Evolutionary conservation across 2,888 invertebrate species (phyloP).

Genomic region (Thysanoteuthis rhombus): DNA sequence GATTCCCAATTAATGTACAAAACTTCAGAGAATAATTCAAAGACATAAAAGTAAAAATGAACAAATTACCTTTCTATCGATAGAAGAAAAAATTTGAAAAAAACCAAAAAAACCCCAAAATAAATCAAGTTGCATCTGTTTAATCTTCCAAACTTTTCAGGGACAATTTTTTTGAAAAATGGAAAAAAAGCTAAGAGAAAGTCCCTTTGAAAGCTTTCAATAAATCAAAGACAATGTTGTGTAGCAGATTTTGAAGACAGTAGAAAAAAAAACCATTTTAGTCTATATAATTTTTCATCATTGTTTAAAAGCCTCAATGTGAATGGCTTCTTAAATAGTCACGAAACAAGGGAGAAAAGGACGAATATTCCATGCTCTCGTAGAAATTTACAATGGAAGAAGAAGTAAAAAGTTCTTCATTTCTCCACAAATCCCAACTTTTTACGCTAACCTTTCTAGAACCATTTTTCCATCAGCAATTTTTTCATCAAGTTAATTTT

Average conservation of each 20-base stretch:
- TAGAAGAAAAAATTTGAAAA: neutral
- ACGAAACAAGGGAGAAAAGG: neutral
- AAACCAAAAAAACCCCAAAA: no score
- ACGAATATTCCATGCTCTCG: neutral
- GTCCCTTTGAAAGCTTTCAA: neutral
- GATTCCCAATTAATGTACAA: no score
- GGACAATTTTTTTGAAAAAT: neutral
- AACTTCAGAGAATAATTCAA: neutral
- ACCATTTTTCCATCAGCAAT: neutral
- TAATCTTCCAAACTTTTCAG: neutral
- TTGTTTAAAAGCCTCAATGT: neutral
- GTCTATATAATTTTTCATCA: neutral
- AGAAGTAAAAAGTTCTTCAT: neutral
- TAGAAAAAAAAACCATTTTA: neutral
- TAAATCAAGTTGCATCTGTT: neutral
- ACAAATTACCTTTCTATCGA: neutral
- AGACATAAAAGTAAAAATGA: neutral
- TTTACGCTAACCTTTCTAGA: neutral
- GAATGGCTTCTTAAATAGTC: neutral
- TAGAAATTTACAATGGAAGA: neutral
- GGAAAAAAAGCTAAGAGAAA: neutral
- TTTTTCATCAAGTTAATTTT: neutral
- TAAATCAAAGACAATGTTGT: neutral
- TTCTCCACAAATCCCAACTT: no score
- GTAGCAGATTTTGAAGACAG: neutral